Evolutionary conservation across 2,797 vertebrate species (phyloP).

Genomic region (Phataginus tetradactyla): DNA sequence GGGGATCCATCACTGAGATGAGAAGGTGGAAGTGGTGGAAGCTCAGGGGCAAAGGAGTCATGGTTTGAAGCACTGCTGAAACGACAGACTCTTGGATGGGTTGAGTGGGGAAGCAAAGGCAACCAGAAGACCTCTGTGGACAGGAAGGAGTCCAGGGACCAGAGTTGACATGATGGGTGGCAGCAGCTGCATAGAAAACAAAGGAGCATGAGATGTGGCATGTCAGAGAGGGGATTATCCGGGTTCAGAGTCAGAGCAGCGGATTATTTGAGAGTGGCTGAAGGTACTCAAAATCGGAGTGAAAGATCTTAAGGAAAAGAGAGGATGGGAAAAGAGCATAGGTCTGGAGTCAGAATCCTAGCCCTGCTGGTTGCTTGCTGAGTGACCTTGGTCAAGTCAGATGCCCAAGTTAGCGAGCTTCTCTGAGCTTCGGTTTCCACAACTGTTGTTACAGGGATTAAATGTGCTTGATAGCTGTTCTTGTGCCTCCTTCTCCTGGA

Average conservation of each 20-base stretch:
- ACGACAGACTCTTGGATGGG: background rate
- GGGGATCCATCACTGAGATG: background rate
- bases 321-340: background rate
- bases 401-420: background rate
- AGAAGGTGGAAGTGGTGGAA: too few relatives aligned
- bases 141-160: background rate
- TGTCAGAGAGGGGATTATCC: background rate
- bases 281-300: background rate
- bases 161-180: background rate
- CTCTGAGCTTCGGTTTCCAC: background rate
- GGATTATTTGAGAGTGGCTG: background rate
- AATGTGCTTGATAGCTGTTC: background rate
- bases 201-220: background rate
- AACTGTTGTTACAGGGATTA: background rate
- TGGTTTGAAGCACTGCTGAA: background rate
- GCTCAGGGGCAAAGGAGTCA: background rate
- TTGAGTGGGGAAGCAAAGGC: background rate
- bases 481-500: background rate
- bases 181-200: background rate
- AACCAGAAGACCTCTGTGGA: background rate
- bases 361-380: background rate
- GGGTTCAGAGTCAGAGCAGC: background rate
- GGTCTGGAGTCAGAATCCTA: background rate
- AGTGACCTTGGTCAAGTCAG: background rate
- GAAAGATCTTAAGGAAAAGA: background rate